Percentiles rank a stretch among this genome's conserved stretches.
These are phyloP conservation scores for Polypterus bichir DNA, from an alignment of 2,113 vertebrate species.

Conservation along the genomic window DNA sequence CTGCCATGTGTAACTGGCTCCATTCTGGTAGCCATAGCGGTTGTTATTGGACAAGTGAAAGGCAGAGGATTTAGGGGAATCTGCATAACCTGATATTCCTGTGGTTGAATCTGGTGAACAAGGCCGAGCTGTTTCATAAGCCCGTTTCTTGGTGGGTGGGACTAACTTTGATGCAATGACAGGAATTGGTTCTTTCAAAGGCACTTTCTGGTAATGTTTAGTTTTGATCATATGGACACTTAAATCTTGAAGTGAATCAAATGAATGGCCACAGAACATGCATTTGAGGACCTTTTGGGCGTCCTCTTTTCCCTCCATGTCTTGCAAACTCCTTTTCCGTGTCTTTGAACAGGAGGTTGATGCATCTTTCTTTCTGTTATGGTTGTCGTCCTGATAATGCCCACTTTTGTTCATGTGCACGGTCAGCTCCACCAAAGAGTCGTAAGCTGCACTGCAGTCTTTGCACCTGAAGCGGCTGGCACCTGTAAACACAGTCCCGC, in stretches of 20 bases:
- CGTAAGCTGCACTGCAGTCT: slow-evolving; percentile 90
- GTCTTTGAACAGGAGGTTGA: slow-evolving; percentile 80
- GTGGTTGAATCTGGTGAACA: slow-evolving; percentile 93
- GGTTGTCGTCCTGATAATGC: slow-evolving; percentile 96
- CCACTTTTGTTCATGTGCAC: slow-evolving; percentile 96
- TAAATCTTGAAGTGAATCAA: slow-evolving; percentile 92
- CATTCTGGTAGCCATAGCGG: slow-evolving; percentile 92
- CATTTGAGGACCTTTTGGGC: slow-evolving; percentile 95
- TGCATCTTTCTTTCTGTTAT: slow-evolving; percentile 71
- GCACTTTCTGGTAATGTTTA: slow-evolving; percentile 99
- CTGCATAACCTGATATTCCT: slow-evolving; percentile 60
- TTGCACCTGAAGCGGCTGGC: slow-evolving; percentile 91
- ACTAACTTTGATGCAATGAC: slow-evolving; percentile 83
- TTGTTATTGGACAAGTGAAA: slow-evolving; percentile 68
- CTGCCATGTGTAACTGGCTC: slow-evolving; percentile 96
- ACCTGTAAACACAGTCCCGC: slow-evolving; percentile 79
- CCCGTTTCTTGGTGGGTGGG: slow-evolving; percentile 81
- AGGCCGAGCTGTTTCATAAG: slow-evolving; percentile 78
- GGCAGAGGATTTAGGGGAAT: slow-evolving; percentile 58
- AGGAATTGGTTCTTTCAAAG: slow-evolving; percentile 97
- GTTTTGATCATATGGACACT: slow-evolving; percentile 99
- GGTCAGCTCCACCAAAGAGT: slow-evolving; percentile 87
- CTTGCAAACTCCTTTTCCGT: slow-evolving; percentile 82
- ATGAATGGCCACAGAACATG: slow-evolving; percentile 96
- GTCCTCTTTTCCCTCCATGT: slow-evolving; percentile 88